Percentiles rank a stretch among this genome's conserved stretches.
Evolutionary conservation across 2,797 vertebrate species (phyloP).

Genomic region (Borostomias antarcticus): DNA sequence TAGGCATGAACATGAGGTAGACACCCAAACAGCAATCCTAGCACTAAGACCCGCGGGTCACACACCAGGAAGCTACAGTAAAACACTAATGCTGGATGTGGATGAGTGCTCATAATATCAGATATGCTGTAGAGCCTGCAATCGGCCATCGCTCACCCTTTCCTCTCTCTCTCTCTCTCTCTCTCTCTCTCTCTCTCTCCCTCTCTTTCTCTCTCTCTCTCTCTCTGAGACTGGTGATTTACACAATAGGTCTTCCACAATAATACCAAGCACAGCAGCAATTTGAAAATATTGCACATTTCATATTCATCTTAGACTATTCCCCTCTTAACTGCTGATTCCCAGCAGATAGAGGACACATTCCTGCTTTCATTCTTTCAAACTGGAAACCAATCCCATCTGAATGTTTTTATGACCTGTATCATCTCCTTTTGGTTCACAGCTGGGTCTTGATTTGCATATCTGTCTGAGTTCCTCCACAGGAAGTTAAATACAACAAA

Average conservation of each 20-base stretch:
- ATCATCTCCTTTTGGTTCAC: slow-evolving; percentile 9
- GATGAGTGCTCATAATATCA: slow-evolving; percentile 39
- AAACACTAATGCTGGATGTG: slow-evolving; percentile 48
- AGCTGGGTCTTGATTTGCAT: slow-evolving; percentile 1
- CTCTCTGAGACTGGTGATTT: slow-evolving; percentile 1
- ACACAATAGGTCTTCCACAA: background rate
- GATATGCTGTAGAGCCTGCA: background rate
- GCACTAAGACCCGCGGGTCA: slow-evolving; percentile 29
- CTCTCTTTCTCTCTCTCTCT: background rate
- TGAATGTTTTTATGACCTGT: slow-evolving; percentile 7
- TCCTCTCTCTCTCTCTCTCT: background rate
- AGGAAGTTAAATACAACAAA: background rate
- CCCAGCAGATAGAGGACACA: background rate
- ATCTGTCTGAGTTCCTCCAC: background rate
- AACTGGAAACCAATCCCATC: background rate
- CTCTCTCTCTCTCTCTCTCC: background rate
- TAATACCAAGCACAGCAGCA: too few species aligned
- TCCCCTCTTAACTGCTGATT: background rate
- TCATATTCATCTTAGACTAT: slow-evolving; percentile 2
- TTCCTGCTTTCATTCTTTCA: too few species aligned
- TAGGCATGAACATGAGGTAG: slow-evolving; percentile 56
- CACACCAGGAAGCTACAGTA: slow-evolving; percentile 26
- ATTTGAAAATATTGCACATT: background rate
- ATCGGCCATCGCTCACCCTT: background rate
- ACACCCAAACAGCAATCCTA: slow-evolving; percentile 48